These are phyloP conservation scores for Knipowitschia caucasica DNA, from an alignment of 2,797 vertebrate species.

Conservation along the genomic window DNA sequence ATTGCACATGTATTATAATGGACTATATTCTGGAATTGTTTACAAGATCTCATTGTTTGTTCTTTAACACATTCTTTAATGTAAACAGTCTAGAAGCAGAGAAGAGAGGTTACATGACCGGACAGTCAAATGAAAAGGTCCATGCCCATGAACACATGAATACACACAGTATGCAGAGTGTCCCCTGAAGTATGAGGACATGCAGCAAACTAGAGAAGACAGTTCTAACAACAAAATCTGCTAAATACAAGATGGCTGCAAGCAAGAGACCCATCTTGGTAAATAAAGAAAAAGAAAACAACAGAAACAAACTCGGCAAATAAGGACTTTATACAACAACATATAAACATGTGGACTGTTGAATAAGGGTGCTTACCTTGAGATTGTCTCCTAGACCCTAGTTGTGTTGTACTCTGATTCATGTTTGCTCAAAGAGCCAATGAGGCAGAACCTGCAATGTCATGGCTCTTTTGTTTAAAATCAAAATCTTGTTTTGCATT, in stretches of 20 bases:
- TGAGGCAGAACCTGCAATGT: slow-evolving; percentile 99
- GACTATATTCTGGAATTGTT: slow-evolving; percentile 25
- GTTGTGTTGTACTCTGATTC: slow-evolving; percentile 99
- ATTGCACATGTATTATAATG: slow-evolving; percentile 14
- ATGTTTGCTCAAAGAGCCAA: slow-evolving; percentile 99
- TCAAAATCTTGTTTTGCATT: slow-evolving; percentile 82
- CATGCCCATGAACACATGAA: slow-evolving; percentile 67
- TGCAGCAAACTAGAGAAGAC: slow-evolving; percentile 56
- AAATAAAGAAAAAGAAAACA: slow-evolving; percentile 49
- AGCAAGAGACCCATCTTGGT: slow-evolving; percentile 68
- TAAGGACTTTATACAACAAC: slow-evolving; percentile 68
- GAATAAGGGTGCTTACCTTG: slow-evolving; percentile 89
- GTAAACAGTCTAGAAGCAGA: slow-evolving; percentile 24
- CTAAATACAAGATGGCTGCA: slow-evolving; percentile 68
- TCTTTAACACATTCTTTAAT: not conserved
- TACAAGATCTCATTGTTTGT: not conserved
- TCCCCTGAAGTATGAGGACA: slow-evolving; percentile 43
- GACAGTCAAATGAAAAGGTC: slow-evolving; percentile 49
- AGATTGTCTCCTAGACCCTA: slow-evolving; percentile 94
- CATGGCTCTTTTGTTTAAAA: slow-evolving; percentile 96
- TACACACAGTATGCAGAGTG: slow-evolving; percentile 49
- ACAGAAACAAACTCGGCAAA: slow-evolving; percentile 55
- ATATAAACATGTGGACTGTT: slow-evolving; percentile 65
- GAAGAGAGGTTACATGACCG: slow-evolving; percentile 48
- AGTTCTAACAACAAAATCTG: slow-evolving; percentile 56